Evolutionary conservation across 2,888 invertebrate genomes (phyloP), one percentile per base, ranked within the genome.

Genomic region (Allacma fusca): DNA sequence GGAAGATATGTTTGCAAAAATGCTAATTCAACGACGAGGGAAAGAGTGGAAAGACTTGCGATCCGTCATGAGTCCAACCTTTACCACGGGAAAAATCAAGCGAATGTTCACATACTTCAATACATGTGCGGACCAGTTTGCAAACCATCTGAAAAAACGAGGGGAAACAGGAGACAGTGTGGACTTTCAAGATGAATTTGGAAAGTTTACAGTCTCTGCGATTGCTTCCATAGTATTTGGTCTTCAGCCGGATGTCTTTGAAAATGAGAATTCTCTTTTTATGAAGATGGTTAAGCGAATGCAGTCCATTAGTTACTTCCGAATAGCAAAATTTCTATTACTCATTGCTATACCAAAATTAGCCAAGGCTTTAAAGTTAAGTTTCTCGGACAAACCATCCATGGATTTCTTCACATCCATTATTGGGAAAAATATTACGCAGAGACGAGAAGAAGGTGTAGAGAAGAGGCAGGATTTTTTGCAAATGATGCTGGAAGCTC

Each of bases 181-280:
- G 16, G 50, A 50, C 50, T 50, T 50, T n/a, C 76, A 69, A 62
- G 69, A 76, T n/a, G 57, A 34, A 0, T 76, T 76, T 59, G 62
- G 69, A 0, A 64, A 81, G 28, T 83, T 74, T 71, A 80, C 80
- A 0, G 81, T 81, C 0, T 81, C 81, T 62, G 81, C 80, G 1
- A 85, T 87, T 1, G 85, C 85, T 0, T 87, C 86, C 0, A 85
- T 87, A 1, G 86, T 88, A 0, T 88, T 88, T 78, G 88, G 88
- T 0, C 86, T 88, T 1, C 85, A 85, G 9, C 84, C 85, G 0
- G 81, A 86, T 64, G 83, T 84, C 0, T 85, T 85, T 0, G 87
- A 87, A 67, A 29, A 71, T n/a, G 85, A 88, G 29, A 34, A 50
- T 4, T 77, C 88, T 86, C 0, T 87, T 87, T 19, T 87, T 87